Base-by-base conservation (phyloP, 2,888 invertebrate genomes). In the Noctua comes region DNA sequence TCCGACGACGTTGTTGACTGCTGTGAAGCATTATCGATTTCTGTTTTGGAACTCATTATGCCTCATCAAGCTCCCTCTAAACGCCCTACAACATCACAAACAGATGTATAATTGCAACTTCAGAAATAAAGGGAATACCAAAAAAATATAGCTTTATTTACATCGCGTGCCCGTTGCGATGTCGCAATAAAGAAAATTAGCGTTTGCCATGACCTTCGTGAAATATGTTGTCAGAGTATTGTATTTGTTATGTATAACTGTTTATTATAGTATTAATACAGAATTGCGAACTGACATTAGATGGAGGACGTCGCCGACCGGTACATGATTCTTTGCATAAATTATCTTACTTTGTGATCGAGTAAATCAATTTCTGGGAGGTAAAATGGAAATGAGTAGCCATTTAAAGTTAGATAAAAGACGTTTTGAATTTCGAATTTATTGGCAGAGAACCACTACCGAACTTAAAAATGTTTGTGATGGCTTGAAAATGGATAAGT, bases 261-360 rank as follows among this genome's bases (percentile, higher is more conserved):
- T 92, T 94, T 94, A 93, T 92, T 93, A 92, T 83, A 82, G 89
- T 85, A 87, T 88, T 91, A 93, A 83, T 89, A 87, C 90, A 91
- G 89, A 92, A 93, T 92, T 92, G 91, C 92, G 91, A 92, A 89
- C 74, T 77, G 79, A 87, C 92, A 94, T 94, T 95, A 95, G 71
- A 89, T 89, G 86, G 92, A 92, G 92, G 92, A 92, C 87, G 93
- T 96, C 96, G 86, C 96, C 86, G 91, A 82, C 92, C 93, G 96
- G 96, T 96, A 96, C 96, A 95, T 92, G 91, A 90, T 93, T 93
- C 92, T 95, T 94, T 93, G 95, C 94, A 95, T 96, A 95, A 96
- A 96, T 95, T 95, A 95, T 91, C 84, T 88, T 90, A 90, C 86
- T 89, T 90, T 90, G 90, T 88, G 88, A 90, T 85, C 88, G 83